These are phyloP conservation scores for Pithys albifrons DNA, from an alignment of 2,113 vertebrate genomes.

Conservation along the genomic window DNA sequence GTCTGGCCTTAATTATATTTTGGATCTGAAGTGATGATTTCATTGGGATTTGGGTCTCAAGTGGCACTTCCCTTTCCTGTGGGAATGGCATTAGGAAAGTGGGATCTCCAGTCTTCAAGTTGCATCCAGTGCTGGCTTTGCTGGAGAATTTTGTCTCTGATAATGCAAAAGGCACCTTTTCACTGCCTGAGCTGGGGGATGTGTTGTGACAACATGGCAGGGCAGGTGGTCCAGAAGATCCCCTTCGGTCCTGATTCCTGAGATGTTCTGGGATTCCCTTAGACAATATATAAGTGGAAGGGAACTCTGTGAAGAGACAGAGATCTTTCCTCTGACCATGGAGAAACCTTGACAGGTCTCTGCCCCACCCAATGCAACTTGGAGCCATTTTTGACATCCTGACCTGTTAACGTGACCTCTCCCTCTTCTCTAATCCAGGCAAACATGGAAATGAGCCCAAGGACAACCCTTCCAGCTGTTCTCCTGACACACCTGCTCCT, in stretches of 20 bases:
- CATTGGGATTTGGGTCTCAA: not conserved
- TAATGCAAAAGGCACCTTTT: not conserved
- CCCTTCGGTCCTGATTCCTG: not conserved
- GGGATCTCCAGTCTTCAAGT: not conserved
- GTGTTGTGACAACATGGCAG: not conserved
- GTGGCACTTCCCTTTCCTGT: not conserved
- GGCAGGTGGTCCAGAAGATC: not conserved
- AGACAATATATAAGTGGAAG: not conserved
- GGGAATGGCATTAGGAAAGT: not conserved
- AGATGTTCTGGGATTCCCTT: not conserved
- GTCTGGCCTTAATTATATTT: not conserved
- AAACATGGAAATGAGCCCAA: not conserved
- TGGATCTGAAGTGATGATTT: not conserved
- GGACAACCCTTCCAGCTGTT: not conserved
- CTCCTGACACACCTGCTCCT: not conserved
- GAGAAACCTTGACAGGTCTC: not conserved
- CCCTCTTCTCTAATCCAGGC: not conserved
- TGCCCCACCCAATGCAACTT: accelerated
- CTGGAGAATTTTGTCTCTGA: not conserved
- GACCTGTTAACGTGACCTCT: not conserved
- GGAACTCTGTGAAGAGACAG: not conserved
- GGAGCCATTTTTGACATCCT: not conserved
- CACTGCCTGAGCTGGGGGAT: not conserved
- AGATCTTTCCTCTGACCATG: not conserved
- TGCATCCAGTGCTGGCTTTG: not conserved